A percentile compares a stretch with the other conserved stretches of the same genome.
Conservation (phyloP, 2,888 invertebrate genomes). For the Elysia crispata region DNA sequence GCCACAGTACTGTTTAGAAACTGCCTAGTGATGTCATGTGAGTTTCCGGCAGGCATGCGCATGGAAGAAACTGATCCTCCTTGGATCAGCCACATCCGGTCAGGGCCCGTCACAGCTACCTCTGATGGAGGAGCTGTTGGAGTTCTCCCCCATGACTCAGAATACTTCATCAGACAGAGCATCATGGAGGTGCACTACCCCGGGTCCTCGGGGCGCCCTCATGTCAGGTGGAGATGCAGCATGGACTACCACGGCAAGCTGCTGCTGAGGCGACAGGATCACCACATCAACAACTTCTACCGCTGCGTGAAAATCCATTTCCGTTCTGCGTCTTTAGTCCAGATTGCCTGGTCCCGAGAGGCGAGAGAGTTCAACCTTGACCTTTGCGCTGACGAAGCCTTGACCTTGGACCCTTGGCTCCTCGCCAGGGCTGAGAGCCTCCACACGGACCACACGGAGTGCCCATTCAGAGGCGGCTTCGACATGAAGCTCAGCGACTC, state of each 20-base stretch:
- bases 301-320: slow-evolving; percentile 51
- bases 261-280: slow-evolving; percentile 49
- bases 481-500: slow-evolving; percentile 62
- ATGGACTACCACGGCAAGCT: slow-evolving; percentile 45
- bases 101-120: not conserved
- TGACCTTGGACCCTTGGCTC: slow-evolving; percentile 63
- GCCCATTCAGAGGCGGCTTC: slow-evolving; percentile 69
- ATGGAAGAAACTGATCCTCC: slow-evolving; percentile 45
- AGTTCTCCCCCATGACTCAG: slow-evolving; percentile 24
- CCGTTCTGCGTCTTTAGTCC: slow-evolving; percentile 53
- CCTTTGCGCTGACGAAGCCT: slow-evolving; percentile 57
- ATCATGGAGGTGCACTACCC: slow-evolving; percentile 48
- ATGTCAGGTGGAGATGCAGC: slow-evolving; percentile 51
- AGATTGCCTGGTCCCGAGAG: slow-evolving; percentile 58
- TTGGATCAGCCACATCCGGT: slow-evolving; percentile 51
- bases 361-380: slow-evolving; percentile 44
- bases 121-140: too few species aligned
- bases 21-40: slow-evolving; percentile 36
- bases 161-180: slow-evolving; percentile 47
- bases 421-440: slow-evolving; percentile 58
- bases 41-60: slow-evolving; percentile 47
- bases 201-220: not conserved
- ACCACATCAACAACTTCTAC: slow-evolving; percentile 28
- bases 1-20: not conserved
- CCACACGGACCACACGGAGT: slow-evolving; percentile 57